Evolutionary conservation across 2,888 invertebrate genomes (phyloP).

Genomic region (Cryptus armator): DNA sequence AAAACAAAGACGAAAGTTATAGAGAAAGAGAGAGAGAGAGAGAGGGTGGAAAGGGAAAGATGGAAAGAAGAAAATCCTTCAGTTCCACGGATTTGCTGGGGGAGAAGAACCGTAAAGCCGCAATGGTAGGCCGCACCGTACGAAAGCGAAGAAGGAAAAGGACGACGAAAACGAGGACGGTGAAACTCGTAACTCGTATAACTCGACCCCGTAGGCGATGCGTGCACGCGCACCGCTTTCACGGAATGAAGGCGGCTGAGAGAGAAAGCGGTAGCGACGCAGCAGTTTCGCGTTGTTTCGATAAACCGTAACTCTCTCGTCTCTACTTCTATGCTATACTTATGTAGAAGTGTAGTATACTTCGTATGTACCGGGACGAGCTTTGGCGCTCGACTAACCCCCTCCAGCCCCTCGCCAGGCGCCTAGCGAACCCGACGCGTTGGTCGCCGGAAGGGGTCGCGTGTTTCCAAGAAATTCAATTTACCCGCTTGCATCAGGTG

Average conservation of each 20-base stretch:
- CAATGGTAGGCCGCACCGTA: not conserved
- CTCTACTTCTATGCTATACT: conserved; percentile 25
- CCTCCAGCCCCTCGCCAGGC: not conserved
- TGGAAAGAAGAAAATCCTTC: conserved; percentile 44
- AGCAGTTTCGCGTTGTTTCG: conserved; percentile 45
- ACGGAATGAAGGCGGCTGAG: not conserved
- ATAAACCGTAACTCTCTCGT: conserved; percentile 41
- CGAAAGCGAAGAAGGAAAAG: not conserved
- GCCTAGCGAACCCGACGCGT: not conserved
- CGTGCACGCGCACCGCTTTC: conserved; percentile 31
- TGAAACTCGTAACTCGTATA: conserved; percentile 53
- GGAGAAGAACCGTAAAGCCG: conserved; percentile 26
- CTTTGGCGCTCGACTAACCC: conserved; percentile 6
- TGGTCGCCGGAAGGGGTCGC: conserved; percentile 45
- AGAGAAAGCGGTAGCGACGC: not conserved
- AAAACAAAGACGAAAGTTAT: not conserved
- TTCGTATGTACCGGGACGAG: conserved; percentile 24
- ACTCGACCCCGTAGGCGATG: conserved; percentile 34
- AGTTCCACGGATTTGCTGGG: conserved; percentile 13
- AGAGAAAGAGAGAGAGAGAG: not conserved
- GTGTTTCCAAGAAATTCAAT: conserved; percentile 57
- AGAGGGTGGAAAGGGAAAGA: not conserved
- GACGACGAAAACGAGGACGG: conserved; percentile 26
- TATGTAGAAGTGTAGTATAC: conserved; percentile 4
- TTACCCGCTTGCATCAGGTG: conserved; percentile 39